Base-by-base conservation (phyloP, 1,140 invertebrate species). In the Nymphalis io region DNA sequence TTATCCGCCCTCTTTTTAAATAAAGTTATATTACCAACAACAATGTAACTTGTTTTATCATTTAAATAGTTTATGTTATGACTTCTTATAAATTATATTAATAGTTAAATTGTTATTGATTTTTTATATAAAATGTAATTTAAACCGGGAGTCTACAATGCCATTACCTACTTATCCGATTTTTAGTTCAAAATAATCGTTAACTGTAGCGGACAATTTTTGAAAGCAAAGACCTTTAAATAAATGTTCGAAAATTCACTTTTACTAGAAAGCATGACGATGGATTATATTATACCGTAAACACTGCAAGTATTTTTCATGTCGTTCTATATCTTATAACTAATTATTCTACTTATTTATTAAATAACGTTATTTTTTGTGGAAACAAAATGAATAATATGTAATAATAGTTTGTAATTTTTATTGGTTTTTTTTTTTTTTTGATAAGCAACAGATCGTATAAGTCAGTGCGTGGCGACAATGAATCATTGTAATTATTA, bases 181-280 rank as follows among this genome's bases (percentile, higher is more conserved):
- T 53, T 53, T 53, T 20, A 21, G 20, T 21, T 10, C 20, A 10
- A 20, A 21, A 20, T 51, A 8, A 33, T 8, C 46, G 3, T 20
- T 48, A 18, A 48, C 48, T 53, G 21, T 53, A 20, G 20, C 48
- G 15, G 11, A 21, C 48, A 10, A 21, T 53, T 53, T 53, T n/a
- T n/a, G 10, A 1, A 53, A 20, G 20, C 18, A 11, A 6, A 21
- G 8, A 21, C 20, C 18, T 20, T 53, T 21, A 11, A 21, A 12
- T 11, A 12, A 21, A 21, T 53, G 13, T 10, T 0, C 8, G 18
- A 21, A 12, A 53, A 21, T 53, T 53, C 2, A 21, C 20, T 53
- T 12, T 53, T 53, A 53, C 8, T 20, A 53, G 48, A 53, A 53
- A 53, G 48, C 48, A 53, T 53, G 20, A 53, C 2, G 20, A 53